Evolutionary conservation across 2,797 vertebrate genomes (phyloP).

Genomic region (Characodon lateralis): DNA sequence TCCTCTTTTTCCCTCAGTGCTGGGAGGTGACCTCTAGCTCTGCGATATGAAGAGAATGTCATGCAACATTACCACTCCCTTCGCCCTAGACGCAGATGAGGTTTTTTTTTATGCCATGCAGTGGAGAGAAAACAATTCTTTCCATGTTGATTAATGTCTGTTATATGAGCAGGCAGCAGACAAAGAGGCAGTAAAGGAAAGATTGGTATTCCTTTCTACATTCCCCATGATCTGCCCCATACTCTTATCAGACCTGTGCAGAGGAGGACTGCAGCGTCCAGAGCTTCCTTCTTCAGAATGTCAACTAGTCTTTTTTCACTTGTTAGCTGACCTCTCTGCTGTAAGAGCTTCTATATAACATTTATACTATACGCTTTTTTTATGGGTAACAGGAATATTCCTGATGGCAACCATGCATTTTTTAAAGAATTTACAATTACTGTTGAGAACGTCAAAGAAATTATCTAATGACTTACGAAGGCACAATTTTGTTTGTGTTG

Average conservation of each 20-base stretch:
- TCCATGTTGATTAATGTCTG: constrained; percentile 68
- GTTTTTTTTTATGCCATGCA: constrained; percentile 67
- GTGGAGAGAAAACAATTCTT: constrained; percentile 70
- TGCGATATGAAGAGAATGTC: constrained; percentile 78
- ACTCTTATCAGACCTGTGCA: constrained; percentile 56
- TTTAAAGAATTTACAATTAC: background rate
- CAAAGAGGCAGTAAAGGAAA: constrained; percentile 43
- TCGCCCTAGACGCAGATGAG: constrained; percentile 61
- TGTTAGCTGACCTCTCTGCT: constrained; percentile 34
- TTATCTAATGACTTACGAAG: constrained; percentile 6
- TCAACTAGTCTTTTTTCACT: constrained; percentile 41
- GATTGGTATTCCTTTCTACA: constrained; percentile 33
- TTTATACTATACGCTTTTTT: constrained; percentile 14
- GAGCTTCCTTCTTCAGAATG: constrained; percentile 31
- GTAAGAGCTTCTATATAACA: constrained; percentile 8
- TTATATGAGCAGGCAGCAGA: constrained; percentile 40
- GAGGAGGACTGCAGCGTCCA: constrained; percentile 20
- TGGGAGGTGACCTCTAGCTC: constrained; percentile 76
- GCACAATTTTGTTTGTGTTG: background rate
- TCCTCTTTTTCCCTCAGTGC: constrained; percentile 44
- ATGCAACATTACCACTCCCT: constrained; percentile 74
- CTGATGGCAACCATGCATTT: constrained; percentile 1
- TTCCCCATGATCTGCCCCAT: constrained; percentile 41
- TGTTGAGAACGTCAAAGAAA: constrained; percentile 26
- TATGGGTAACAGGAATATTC: constrained; percentile 6